Conservation (phyloP, 2,797 vertebrate genomes). For the Hippocampus kuda region DNA sequence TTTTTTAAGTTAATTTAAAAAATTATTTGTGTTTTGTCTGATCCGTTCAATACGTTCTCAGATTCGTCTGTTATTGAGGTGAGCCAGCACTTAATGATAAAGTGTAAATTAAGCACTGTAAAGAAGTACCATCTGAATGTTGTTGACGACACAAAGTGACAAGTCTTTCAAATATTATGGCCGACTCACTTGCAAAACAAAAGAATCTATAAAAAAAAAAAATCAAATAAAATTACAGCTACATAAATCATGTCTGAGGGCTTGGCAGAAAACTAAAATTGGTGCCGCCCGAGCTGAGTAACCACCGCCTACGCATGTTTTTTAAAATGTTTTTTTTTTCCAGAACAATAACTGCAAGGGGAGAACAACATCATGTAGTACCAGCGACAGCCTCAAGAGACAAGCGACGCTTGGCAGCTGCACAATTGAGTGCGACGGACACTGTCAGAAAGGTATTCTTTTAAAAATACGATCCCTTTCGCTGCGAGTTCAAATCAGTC, state of each 20-base stretch:
- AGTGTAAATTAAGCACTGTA: background rate
- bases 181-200: background rate
- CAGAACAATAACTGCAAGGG: background rate
- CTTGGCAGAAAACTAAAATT: background rate
- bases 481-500: background rate
- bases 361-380: background rate
- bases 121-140: background rate
- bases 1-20: no score
- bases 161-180: background rate
- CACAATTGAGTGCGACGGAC: background rate
- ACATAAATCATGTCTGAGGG: slow-evolving; percentile 3
- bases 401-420: background rate
- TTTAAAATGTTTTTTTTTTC: background rate
- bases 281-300: slow-evolving; percentile 1
- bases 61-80: background rate
- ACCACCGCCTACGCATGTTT: background rate
- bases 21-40: background rate
- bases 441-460: background rate
- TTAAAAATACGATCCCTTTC: background rate
- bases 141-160: background rate
- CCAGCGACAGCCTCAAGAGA: background rate
- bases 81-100: background rate
- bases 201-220: background rate
- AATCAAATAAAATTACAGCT: background rate
- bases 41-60: background rate